phyloP scores from a whole-genome alignment of 2,113 vertebrate species.

The Tetrao urogallus region DNA sequence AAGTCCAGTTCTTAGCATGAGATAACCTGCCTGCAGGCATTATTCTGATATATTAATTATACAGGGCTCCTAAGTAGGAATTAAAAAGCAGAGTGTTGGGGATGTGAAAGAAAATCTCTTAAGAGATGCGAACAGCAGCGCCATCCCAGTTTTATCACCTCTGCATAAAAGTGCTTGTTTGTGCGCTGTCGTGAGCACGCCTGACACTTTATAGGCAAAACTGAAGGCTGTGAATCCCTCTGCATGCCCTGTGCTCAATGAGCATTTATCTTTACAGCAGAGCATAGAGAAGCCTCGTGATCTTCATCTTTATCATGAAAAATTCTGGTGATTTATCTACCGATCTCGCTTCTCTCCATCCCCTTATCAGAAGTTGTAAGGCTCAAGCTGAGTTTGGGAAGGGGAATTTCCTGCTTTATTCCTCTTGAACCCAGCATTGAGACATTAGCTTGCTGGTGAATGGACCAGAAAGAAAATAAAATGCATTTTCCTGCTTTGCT shows the following conservation, averaged over 20 bases:
- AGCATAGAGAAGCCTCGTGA: rapidly evolving
- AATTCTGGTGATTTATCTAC: neutral
- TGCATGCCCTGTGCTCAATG: rapidly evolving
- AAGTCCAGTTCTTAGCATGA: neutral
- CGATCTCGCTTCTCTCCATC: neutral
- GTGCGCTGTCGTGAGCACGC: rapidly evolving
- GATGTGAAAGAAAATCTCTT: neutral
- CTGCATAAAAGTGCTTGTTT: neutral
- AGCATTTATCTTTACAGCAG: neutral
- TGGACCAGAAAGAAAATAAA: neutral
- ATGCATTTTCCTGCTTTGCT: neutral
- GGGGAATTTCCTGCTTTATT: neutral
- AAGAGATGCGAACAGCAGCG: neutral
- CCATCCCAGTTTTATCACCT: neutral
- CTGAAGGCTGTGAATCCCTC: neutral
- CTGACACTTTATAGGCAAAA: rapidly evolving
- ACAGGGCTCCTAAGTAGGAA: rapidly evolving
- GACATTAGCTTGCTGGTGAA: neutral
- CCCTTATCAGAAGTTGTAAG: neutral
- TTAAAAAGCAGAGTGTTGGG: neutral
- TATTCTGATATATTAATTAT: neutral
- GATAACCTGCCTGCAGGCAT: neutral
- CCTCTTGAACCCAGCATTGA: neutral
- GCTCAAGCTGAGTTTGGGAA: neutral
- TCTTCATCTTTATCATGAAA: neutral